phyloP scores from a whole-genome alignment of 2,113 vertebrate species.

The Microcebus tavaratra region DNA sequence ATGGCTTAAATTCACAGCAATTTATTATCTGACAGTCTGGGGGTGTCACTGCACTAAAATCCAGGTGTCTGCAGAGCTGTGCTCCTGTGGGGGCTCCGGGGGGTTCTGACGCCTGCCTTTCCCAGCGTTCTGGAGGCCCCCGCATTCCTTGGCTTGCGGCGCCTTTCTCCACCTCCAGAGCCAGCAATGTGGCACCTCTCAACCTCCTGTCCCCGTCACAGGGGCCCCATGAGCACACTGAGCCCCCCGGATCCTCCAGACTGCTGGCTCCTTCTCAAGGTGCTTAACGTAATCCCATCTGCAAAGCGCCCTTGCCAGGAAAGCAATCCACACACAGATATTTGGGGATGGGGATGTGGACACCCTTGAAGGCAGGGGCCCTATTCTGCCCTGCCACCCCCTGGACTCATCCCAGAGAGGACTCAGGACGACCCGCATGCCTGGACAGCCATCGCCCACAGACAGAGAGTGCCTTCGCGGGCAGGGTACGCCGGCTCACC shows the following conservation, averaged over 20 bases:
- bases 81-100: neutral
- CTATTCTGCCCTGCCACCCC: too few relatives aligned
- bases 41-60: neutral
- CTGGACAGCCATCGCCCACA: neutral
- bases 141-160: neutral
- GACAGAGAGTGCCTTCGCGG: neutral
- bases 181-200: too few relatives aligned
- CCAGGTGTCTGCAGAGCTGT: too few relatives aligned
- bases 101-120: neutral
- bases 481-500: too few relatives aligned
- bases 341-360: neutral
- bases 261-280: neutral
- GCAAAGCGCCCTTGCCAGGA: accelerated
- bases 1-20: neutral
- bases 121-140: neutral
- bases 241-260: neutral
- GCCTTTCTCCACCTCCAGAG: neutral
- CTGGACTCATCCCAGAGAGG: neutral
- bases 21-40: neutral
- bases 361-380: neutral
- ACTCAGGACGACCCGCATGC: too few relatives aligned
- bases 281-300: neutral
- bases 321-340: too few relatives aligned
- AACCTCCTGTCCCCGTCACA: neutral
- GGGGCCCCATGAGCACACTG: neutral